Percentiles rank a stretch among this genome's conserved stretches.
phyloP scores from a whole-genome alignment of 2,888 invertebrate species.

The Leucoma salicis region DNA sequence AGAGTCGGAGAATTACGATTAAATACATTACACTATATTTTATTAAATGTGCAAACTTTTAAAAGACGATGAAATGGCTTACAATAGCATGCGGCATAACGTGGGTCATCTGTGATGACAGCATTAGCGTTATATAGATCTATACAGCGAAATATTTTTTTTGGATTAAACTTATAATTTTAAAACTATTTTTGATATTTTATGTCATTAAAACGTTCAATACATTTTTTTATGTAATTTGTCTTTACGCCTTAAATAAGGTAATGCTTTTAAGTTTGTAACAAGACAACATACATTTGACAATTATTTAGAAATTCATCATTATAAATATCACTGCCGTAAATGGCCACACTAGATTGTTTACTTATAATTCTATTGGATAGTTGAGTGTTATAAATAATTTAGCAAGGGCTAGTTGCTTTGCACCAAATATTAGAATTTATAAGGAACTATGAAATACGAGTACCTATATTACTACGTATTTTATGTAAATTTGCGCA shows the following conservation, averaged over 20 bases:
- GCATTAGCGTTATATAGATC: conserved; percentile 27
- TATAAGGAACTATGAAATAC: conserved; percentile 8
- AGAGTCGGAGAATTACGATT: conserved; percentile 95
- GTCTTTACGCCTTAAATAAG: background rate
- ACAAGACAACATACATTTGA: too few species aligned
- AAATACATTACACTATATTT: conserved; percentile 51
- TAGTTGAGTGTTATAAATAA: conserved; percentile 3
- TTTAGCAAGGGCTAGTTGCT: too few species aligned
- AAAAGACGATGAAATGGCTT: conserved; percentile 19
- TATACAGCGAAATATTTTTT: conserved; percentile 11
- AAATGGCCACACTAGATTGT: conserved; percentile 8
- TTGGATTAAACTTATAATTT: too few species aligned
- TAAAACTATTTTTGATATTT: background rate
- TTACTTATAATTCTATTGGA: background rate
- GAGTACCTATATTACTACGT: background rate
- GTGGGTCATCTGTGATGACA: conserved; percentile 27
- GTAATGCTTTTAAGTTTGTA: background rate
- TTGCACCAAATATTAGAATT: conserved; percentile 11
- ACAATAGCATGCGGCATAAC: conserved; percentile 10
- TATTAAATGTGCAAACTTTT: background rate
- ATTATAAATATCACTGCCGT: conserved; percentile 22
- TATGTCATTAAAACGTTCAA: background rate
- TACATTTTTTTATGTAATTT: background rate
- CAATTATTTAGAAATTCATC: background rate
- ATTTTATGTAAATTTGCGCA: conserved; percentile 1